Percentiles rank a stretch among this genome's conserved stretches.
phyloP scores from a whole-genome alignment of 2,113 vertebrate species.

The Ailurus styani region DNA sequence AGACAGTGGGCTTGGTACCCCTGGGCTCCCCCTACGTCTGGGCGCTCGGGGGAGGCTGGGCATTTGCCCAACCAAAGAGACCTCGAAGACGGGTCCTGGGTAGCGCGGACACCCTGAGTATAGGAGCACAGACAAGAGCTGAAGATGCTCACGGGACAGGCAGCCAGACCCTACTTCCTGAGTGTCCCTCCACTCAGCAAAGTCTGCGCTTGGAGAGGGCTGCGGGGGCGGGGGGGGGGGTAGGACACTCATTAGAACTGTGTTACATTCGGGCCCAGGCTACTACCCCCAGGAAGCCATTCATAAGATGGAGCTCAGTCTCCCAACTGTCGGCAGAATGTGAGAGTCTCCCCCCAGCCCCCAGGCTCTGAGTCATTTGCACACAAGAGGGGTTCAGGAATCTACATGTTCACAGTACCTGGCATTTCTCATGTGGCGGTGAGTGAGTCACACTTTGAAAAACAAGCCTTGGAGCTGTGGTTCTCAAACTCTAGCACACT shows the following conservation, averaged over 20 bases:
- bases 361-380: not conserved
- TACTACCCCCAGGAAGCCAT: not conserved
- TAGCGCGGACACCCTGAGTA: accelerated
- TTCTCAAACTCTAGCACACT: not conserved
- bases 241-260: not conserved
- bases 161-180: not conserved
- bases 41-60: not conserved
- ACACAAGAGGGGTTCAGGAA: not conserved
- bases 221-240: accelerated
- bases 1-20: not conserved
- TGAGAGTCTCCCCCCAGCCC: not conserved
- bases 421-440: not conserved
- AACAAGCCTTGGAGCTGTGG: too few relatives aligned
- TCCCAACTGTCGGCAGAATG: not conserved
- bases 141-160: not conserved
- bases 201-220: accelerated
- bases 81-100: not conserved
- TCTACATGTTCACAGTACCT: accelerated
- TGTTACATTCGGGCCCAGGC: accelerated
- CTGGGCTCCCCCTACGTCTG: accelerated
- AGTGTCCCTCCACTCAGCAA: not conserved
- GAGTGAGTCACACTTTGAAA: not conserved
- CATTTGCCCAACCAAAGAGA: not conserved
- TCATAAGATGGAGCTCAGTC: not conserved
- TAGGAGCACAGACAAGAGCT: not conserved